Evolutionary conservation across 2,888 invertebrate genomes (phyloP).

Genomic region (Elegia similella): DNA sequence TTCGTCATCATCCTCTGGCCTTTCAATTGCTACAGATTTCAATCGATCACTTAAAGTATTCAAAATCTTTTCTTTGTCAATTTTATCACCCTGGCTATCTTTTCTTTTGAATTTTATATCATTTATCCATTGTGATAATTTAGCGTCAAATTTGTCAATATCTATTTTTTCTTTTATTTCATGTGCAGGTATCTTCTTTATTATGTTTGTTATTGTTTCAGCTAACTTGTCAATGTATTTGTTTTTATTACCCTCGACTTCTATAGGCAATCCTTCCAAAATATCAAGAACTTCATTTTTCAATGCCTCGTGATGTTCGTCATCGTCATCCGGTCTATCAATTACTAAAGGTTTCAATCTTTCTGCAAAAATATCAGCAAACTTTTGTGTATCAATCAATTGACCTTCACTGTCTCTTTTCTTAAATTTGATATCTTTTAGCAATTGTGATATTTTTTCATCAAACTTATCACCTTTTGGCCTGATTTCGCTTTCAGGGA

Average conservation of each 20-base stretch:
- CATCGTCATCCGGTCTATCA: conserved; percentile 26
- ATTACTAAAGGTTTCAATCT: conserved; percentile 28
- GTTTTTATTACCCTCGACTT: conserved; percentile 20
- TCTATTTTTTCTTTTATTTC: conserved; percentile 2
- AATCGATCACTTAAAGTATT: background rate
- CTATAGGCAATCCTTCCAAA: conserved; percentile 30
- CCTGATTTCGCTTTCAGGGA: conserved; percentile 20
- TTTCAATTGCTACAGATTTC: background rate
- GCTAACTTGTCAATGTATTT: conserved; percentile 22
- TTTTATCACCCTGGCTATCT: conserved; percentile 11
- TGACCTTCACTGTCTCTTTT: conserved; percentile 19
- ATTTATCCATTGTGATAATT: conserved; percentile 31
- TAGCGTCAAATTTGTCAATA: conserved; percentile 19
- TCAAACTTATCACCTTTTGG: conserved; percentile 16
- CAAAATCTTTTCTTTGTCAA: background rate
- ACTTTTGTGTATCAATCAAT: conserved; percentile 22
- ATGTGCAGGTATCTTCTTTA: conserved; percentile 24
- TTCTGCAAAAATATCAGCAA: conserved; percentile 28
- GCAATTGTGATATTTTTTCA: conserved; percentile 27
- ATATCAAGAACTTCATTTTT: conserved; percentile 31
- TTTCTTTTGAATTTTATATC: conserved; percentile 27
- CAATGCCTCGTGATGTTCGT: conserved; percentile 28
- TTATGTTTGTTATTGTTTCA: conserved; percentile 27
- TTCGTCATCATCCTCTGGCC: conserved; percentile 1
- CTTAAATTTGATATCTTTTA: conserved; percentile 30